Percentiles rank a stretch among this genome's conserved stretches.
phyloP scores from a whole-genome alignment of 2,888 invertebrate species.

The Synergus gifuensis region DNA sequence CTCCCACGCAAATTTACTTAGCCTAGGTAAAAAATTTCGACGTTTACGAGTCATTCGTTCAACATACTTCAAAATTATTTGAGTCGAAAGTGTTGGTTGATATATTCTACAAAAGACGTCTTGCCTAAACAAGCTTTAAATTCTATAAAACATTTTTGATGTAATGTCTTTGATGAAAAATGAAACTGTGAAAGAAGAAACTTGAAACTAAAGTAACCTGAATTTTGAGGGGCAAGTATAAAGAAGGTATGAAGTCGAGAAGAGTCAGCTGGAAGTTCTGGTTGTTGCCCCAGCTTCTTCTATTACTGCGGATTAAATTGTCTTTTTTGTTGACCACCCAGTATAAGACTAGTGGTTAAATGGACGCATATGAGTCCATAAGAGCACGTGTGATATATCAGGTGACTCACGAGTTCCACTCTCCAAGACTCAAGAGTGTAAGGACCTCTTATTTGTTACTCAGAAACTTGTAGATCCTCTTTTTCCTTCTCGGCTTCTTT shows the following conservation, averaged over 20 bases:
- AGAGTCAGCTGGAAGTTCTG: not conserved
- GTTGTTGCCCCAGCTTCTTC: slow-evolving; percentile 5
- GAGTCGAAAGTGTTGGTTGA: not conserved
- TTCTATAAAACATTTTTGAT: not conserved
- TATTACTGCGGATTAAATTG: not conserved
- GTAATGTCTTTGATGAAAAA: not conserved
- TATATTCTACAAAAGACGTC: not conserved
- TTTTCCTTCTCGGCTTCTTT: not conserved
- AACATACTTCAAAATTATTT: not conserved
- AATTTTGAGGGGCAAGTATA: not conserved
- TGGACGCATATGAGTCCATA: not conserved
- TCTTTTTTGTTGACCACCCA: slow-evolving; percentile 14
- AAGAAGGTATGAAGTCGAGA: no score
- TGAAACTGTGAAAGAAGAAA: not conserved
- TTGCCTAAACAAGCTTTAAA: not conserved
- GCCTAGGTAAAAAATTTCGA: not conserved
- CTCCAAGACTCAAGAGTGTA: slow-evolving; percentile 19
- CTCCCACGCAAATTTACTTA: not conserved
- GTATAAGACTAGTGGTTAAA: not conserved
- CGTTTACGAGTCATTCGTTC: no score
- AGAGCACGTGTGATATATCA: slow-evolving; percentile 18
- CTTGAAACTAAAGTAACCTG: not conserved
- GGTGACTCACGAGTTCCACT: slow-evolving; percentile 4
- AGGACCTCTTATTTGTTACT: slow-evolving; percentile 34
- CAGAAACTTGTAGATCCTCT: slow-evolving; percentile 32